Conservation (phyloP, 2,113 vertebrate genomes). For the Empidonax alnorum region DNA sequence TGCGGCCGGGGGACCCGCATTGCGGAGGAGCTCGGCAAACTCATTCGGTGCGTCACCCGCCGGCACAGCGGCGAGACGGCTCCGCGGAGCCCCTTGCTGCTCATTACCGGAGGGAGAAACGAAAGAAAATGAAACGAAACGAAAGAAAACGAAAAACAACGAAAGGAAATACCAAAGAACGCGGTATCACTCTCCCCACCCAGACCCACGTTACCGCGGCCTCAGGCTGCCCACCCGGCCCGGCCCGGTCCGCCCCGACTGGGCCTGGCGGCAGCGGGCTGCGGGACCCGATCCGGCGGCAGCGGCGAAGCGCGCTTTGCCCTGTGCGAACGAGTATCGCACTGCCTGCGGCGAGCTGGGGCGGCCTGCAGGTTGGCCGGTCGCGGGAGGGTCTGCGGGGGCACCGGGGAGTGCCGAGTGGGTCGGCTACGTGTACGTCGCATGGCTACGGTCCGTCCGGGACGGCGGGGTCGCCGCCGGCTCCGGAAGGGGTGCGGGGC, state of each 20-base stretch:
- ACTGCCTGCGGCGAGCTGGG: not conserved
- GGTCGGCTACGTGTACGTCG: not conserved
- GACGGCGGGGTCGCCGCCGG: not conserved
- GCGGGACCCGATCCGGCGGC: not conserved
- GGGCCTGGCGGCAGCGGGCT: not conserved
- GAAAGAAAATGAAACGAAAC: constrained; percentile 33
- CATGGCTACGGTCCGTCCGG: not conserved
- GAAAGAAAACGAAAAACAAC: constrained; percentile 12
- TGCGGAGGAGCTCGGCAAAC: not conserved
- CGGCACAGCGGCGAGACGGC: not conserved
- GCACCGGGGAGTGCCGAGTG: not conserved
- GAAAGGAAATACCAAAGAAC: not conserved
- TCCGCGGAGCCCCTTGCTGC: not conserved
- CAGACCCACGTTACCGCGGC: not conserved
- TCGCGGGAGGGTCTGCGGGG: not conserved
- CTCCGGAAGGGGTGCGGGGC: not conserved
- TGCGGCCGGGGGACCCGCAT: too few relatives aligned
- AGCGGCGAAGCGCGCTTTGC: not conserved
- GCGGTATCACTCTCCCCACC: not conserved
- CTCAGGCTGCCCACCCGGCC: not conserved
- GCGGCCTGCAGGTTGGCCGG: not conserved
- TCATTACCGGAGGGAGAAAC: not conserved
- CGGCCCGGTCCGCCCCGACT: not conserved
- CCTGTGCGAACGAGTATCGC: not conserved
- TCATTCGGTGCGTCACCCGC: not conserved